Evolutionary conservation across 2,888 invertebrate species (phyloP), one percentile per base, ranked within the genome.

Genomic region (Andrena trimmerana): DNA sequence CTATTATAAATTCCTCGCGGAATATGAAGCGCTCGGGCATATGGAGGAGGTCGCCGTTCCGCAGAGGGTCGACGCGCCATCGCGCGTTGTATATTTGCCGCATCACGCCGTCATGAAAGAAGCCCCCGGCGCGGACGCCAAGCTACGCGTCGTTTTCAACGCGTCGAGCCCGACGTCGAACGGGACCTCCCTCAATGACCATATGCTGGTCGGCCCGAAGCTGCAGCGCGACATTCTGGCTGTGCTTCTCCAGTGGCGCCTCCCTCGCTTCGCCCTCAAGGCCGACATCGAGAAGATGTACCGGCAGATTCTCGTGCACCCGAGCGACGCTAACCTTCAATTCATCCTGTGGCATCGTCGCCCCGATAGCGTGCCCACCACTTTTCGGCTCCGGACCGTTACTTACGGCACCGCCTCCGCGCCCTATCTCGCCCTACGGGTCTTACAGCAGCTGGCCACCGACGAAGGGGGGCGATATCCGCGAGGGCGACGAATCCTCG

Each of bases 361-460:
- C 7, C 24, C 20, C 8, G 8, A 7, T 0, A 0, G 2, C 0
- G 20, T 0, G 7, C 24, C 20, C 7, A 0, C 0, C 0, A 24
- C 3, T 2, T 57, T 13, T 57, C 57, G 4, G 1, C 27, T 57
- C 8, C 24, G 27, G 7, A 57, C 57, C 13, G 29, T 57, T 0
- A 57, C 27, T 8, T 29, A 29, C 13, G 54, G n/a, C 16, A 16
- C 6, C n/a, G 50, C 50, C 5, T n/a, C 50, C n/a, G n/a, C 50
- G 16, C 50, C 50, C 0, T 50, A n/a, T 6, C 3, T 50, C n/a
- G n/a, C 50, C 16, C 0, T 50, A 6, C 16, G n/a, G 0, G n/a
- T n/a, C 0, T 4, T 50, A 0, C 50, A n/a, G n/a, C 50, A n/a
- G n/a, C 6, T n/a, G 1, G n/a, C n/a, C 6, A n/a, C 1, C 5